Base-by-base conservation (phyloP, 2,888 invertebrate genomes). In the Byasa hedistus region DNA sequence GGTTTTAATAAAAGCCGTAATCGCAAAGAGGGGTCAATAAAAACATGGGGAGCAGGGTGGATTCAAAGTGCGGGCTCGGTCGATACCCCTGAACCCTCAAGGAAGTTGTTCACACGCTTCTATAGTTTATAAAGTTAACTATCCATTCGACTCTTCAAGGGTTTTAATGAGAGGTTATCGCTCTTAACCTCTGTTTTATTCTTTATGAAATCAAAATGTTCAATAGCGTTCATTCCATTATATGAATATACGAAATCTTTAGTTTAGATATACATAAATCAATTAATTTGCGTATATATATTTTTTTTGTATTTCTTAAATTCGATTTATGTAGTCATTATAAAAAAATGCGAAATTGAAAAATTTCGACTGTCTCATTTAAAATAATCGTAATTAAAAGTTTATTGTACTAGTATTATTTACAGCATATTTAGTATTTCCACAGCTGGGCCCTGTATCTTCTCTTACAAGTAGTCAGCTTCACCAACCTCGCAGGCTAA, bases 31-130 rank as follows among this genome's bases (percentile, higher is more conserved):
- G 71, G 72, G 71, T 70, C 72, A 80, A 77, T 79, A 77, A 76
- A 75, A 72, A 71, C 68, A 72, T 75, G 68, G 75, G 68, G 76
- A 75, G 72, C 69, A 70, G 72, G 65, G 70, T 70, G 27, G 27
- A 21, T 36, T 24, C 15, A 57, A 64, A 72, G 77, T 88, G 84
- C 88, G 89, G 89, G 90, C 75, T 39, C 81, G 86, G 82, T 87
- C 87, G 86, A 88, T 88, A 87, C 79, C n/a, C n/a, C 80, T 77
- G 75, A 64, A 24, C 69, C 64, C 61, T 24, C 68, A 63, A 71
- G 70, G 66, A 73, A 72, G 69, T 70, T 69, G 72, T 79, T 79
- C 79, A 79, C 79, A 73, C 70, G 70, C 69, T 56, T 57, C 21
- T 61, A 36, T 32, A 39, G 22, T 36, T 64, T 39, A 61, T 64